Base-by-base conservation (phyloP, 2,113 vertebrate genomes). In the Apaloderma vittatum region DNA sequence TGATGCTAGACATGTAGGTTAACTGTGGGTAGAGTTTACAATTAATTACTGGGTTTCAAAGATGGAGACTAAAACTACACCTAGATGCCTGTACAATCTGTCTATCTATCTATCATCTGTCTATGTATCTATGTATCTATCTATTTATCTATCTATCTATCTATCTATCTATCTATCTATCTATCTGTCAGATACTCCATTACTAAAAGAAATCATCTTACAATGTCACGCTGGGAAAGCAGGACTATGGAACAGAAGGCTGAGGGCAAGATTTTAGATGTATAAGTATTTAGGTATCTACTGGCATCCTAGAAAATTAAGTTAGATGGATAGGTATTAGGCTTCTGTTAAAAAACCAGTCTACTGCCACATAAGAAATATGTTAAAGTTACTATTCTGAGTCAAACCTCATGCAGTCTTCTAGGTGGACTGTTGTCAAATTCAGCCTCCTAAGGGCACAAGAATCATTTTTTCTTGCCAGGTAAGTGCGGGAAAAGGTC, bases 31-130 rank as follows among this genome's bases (percentile, higher is more conserved):
- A 40, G 2, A 61, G 11, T 48, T 92, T 68, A 29, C 4, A 65
- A 37, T 65, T 63, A 72, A 51, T 6, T 66, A 58, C 2, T 55
- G 7, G 5, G 27, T 73, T 93, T 87, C 40, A 72, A 34, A 81
- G 12, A 0, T 0, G 65, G 30, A 55, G 8, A 45, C 8, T 71
- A 34, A 77, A 88, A 23, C 20, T 52, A 59, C 14, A 30, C 0
- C 0, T 12, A 71, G 48, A 8, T 45, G 49, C 12, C 5, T 20
- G 8, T 36, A 57, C 26, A 55, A 30, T 23, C 5, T 66, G 6
- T 27, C 19, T 27, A n/a, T 20, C 3, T 32, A 86, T 83, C 49
- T 92, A 40, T 40, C 8, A 40, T 40, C 40, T 40, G 40, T 40
- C 40, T 55, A 30, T 23, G 4, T 66, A 6, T 27, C 19, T 27